phyloP scores from a whole-genome alignment of 1,140 invertebrate genomes.

The Drosophila saltans region DNA sequence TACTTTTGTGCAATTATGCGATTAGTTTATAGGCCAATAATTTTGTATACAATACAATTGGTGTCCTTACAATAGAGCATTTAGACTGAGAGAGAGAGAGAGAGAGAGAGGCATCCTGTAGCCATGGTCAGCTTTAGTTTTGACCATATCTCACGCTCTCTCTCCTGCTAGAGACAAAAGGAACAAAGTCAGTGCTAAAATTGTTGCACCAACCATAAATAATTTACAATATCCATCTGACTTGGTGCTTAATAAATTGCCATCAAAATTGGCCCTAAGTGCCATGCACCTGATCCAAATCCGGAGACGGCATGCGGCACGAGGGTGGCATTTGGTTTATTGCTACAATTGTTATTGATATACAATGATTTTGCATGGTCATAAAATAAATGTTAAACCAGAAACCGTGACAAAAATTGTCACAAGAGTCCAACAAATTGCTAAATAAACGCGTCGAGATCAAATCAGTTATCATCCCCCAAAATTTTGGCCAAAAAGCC shows the following conservation, averaged over 20 bases:
- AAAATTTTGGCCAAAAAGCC: background rate
- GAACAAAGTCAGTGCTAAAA: slow-evolving; percentile 17
- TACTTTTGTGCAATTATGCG: slow-evolving; percentile 79
- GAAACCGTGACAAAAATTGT: slow-evolving; percentile 69
- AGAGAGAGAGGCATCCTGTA: background rate
- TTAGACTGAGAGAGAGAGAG: no score
- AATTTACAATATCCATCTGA: slow-evolving; percentile 40
- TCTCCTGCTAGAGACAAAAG: no score
- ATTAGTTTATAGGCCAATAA: slow-evolving; percentile 82
- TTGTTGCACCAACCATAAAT: slow-evolving; percentile 42
- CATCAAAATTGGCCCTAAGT: slow-evolving; percentile 75
- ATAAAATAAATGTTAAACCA: slow-evolving; percentile 80
- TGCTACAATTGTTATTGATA: slow-evolving; percentile 43
- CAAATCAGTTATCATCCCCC: slow-evolving; percentile 25
- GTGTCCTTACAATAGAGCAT: slow-evolving; percentile 33
- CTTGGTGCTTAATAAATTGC: slow-evolving; percentile 65
- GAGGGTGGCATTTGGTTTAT: background rate
- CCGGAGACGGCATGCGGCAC: no score
- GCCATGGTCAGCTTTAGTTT: background rate
- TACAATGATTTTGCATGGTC: slow-evolving; percentile 68
- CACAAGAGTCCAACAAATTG: slow-evolving; percentile 71
- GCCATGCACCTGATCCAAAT: slow-evolving; percentile 16
- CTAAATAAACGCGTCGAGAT: slow-evolving; percentile 64
- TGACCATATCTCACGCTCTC: background rate
- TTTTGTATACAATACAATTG: slow-evolving; percentile 66